Evolutionary conservation across 2,797 vertebrate species (phyloP).

Genomic region (Sebastes minor): DNA sequence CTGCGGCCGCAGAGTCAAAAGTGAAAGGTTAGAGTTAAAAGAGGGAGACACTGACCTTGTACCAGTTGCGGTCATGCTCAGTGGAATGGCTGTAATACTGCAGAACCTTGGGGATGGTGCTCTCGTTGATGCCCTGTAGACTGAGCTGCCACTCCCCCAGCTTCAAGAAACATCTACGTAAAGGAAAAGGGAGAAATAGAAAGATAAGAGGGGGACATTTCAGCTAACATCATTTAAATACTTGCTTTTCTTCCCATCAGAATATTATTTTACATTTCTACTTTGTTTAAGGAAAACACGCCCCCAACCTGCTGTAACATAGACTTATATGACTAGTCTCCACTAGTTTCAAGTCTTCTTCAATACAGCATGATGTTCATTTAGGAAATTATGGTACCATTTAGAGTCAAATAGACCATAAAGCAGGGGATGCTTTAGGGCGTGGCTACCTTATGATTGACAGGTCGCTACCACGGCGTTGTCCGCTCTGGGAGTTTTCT

Average conservation of each 20-base stretch:
- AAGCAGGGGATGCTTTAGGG: no score
- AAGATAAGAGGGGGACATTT: background rate
- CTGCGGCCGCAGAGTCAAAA: conserved; percentile 13
- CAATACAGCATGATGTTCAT: no score
- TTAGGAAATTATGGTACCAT: no score
- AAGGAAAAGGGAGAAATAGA: background rate
- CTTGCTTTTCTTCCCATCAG: background rate
- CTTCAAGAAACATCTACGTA: conserved; percentile 93
- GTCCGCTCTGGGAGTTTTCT: no score
- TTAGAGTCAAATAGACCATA: no score
- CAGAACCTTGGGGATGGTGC: conserved; percentile 96
- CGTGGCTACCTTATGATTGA: no score
- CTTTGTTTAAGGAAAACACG: background rate
- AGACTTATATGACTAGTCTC: background rate
- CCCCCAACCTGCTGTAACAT: background rate
- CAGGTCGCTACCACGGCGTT: no score
- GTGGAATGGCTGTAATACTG: conserved; percentile 98
- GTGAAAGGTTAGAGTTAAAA: conserved; percentile 41
- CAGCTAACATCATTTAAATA: background rate
- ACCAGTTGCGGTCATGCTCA: conserved; percentile 98
- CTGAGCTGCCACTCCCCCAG: conserved; percentile 98
- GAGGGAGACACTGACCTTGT: conserved; percentile 88
- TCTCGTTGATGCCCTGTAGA: conserved; percentile 98
- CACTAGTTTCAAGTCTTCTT: no score
- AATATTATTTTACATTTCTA: background rate